Base-by-base conservation (phyloP, 2,888 invertebrate genomes). In the Malthinus flaveolus region DNA sequence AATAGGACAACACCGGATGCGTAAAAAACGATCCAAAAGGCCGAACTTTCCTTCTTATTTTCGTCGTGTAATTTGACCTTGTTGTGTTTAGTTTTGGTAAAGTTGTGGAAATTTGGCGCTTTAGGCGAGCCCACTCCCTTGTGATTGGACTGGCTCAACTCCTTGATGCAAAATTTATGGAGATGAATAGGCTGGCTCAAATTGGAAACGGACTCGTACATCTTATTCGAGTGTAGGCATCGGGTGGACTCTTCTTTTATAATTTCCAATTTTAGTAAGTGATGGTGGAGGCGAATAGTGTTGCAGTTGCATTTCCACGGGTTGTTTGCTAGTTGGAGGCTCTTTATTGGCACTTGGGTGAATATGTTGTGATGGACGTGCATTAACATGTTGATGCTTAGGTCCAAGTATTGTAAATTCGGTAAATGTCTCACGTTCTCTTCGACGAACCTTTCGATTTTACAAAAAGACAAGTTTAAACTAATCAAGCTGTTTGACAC, bases 381-480 rank as follows among this genome's bases (percentile, higher is more conserved):
- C 9, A 70, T 65, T n/a, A 78, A 66, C 53, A 74, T 75, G 63
- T 78, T 78, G 36, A 72, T 68, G 45, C 73, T 70, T 48, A 78
- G 55, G 11, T 75, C 65, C 9, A 78, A 60, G 15, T 71, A 46
- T 56, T 68, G 65, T 37, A 78, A 62, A 49, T 72, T 75, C 1
- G 77, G 75, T 33, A 78, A 54, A 37, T 68, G 55, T 13, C 63
- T 62, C 9, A 78, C 61, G 32, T 68, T 60, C 12, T 73, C 68
- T 10, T 52, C 56, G n/a, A 66, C 60, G 39, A 77, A 67, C 32
- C 56, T 56, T 7, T 70, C 61, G 31, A 78, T 66, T 56, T 75
- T 73, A 11, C 72, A 73, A 48, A 72, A 72, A 0, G 72, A 71
- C 31, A 78, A 54, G 34, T 71, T 72, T 12, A 78, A 58, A 1